phyloP scores from a whole-genome alignment of 2,888 invertebrate genomes.

The Dysmachus trigonus region DNA sequence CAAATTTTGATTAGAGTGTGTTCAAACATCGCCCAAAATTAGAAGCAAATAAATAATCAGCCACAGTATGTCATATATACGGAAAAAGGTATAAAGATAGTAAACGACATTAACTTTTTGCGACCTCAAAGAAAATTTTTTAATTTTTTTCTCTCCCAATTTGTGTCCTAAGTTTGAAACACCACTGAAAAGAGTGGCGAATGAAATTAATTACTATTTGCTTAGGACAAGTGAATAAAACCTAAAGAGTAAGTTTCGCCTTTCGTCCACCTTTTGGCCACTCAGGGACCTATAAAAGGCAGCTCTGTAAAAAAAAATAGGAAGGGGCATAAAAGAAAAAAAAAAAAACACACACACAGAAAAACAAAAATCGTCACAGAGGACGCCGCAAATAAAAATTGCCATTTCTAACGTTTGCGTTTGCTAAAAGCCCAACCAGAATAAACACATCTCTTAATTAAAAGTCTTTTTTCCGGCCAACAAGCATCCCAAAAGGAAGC shows the following conservation, averaged over 20 bases:
- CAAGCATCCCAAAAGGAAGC: slow-evolving; percentile 13
- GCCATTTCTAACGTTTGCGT: slow-evolving; percentile 6
- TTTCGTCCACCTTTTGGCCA: background rate
- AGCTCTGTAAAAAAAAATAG: background rate
- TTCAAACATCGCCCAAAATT: background rate
- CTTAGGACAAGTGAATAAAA: slow-evolving; percentile 7
- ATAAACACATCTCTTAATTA: slow-evolving; percentile 35
- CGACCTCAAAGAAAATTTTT: background rate
- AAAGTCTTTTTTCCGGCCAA: slow-evolving; percentile 8
- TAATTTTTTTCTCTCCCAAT: background rate
- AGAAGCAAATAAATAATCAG: background rate
- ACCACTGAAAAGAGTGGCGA: background rate
- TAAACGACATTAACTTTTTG: background rate
- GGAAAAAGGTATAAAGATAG: background rate
- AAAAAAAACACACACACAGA: too few species aligned
- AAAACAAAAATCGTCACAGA: background rate
- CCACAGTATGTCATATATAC: background rate
- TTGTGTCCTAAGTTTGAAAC: background rate
- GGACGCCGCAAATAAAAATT: background rate
- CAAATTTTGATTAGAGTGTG: background rate
- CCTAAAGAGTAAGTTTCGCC: background rate
- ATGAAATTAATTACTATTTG: slow-evolving; percentile 25
- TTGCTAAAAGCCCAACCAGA: slow-evolving; percentile 26
- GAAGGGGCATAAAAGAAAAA: background rate
- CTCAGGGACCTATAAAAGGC: background rate